Conservation (phyloP, 2,888 invertebrate species). For the Erebia epiphron region DNA sequence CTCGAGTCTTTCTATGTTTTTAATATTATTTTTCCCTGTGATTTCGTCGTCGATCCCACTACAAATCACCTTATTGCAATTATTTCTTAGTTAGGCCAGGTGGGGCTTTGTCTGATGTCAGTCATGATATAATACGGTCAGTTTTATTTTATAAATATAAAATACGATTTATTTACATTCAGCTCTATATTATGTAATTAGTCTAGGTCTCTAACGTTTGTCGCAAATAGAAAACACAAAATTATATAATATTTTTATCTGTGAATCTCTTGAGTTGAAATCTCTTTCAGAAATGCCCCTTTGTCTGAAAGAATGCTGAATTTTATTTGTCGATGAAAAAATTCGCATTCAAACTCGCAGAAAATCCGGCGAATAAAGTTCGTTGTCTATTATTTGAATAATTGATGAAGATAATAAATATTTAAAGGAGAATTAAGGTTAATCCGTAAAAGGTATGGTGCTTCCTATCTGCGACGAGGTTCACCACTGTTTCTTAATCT, state of each 20-base stretch:
- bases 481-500: conserved; percentile 21
- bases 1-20: neutral
- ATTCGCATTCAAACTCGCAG: neutral
- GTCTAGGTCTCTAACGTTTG: neutral
- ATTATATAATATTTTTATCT: neutral
- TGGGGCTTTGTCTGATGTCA: too few species aligned
- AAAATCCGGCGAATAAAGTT: conserved; percentile 25
- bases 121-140: too few species aligned
- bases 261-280: neutral
- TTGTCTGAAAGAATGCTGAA: neutral
- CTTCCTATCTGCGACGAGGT: conserved; percentile 17
- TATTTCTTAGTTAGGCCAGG: too few species aligned
- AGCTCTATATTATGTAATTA: neutral
- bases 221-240: neutral
- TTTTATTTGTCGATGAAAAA: neutral
- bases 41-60: too few species aligned
- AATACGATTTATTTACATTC: neutral
- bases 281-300: neutral
- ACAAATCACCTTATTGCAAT: too few species aligned
- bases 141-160: too few species aligned
- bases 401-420: conserved; percentile 6
- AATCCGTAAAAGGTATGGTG: conserved; percentile 19
- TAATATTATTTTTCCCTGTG: neutral
- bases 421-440: conserved; percentile 17
- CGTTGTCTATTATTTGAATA: conserved; percentile 23